phyloP scores from a whole-genome alignment of 2,888 invertebrate species.

The Ctenicera cuprea region DNA sequence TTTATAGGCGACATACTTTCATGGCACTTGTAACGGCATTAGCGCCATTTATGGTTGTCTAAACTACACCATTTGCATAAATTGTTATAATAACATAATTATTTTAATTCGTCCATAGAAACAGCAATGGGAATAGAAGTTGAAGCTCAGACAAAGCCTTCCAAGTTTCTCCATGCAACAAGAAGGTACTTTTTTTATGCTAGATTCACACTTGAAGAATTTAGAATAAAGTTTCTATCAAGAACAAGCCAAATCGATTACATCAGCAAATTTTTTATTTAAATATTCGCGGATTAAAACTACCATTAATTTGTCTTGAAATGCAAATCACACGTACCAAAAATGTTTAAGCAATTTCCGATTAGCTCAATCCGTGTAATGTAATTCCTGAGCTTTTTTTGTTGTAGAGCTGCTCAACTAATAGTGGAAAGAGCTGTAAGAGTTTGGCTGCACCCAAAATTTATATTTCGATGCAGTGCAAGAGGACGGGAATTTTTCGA shows the following conservation, averaged over 20 bases:
- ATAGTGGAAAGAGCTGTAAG: conserved; percentile 21
- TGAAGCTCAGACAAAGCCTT: conserved; percentile 72
- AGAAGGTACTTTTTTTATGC: conserved; percentile 28
- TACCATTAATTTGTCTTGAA: background rate
- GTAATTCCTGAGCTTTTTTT: background rate
- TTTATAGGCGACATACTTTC: conserved; percentile 28
- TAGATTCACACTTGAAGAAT: background rate
- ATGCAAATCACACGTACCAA: no score
- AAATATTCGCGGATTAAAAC: background rate
- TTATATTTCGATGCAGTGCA: conserved; percentile 30
- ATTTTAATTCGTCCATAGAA: conserved; percentile 70
- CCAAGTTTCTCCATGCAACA: conserved; percentile 24
- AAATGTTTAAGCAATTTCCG: no score
- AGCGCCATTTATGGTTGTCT: conserved; percentile 15
- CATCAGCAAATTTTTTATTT: background rate
- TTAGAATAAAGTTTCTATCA: no score
- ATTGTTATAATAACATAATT: conserved; percentile 23
- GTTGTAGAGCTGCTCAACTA: conserved; percentile 30
- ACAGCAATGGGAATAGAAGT: conserved; percentile 82
- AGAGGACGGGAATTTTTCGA: conserved; percentile 17
- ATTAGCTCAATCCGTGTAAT: background rate
- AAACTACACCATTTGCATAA: conserved; percentile 23
- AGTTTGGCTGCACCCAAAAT: conserved; percentile 37
- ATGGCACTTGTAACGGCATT: conserved; percentile 23
- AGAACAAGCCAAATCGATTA: no score